A percentile compares a stretch with the other conserved stretches of the same genome.
Evolutionary conservation across 1,140 invertebrate genomes (phyloP).

Genomic region (Hycleus phaleratus): DNA sequence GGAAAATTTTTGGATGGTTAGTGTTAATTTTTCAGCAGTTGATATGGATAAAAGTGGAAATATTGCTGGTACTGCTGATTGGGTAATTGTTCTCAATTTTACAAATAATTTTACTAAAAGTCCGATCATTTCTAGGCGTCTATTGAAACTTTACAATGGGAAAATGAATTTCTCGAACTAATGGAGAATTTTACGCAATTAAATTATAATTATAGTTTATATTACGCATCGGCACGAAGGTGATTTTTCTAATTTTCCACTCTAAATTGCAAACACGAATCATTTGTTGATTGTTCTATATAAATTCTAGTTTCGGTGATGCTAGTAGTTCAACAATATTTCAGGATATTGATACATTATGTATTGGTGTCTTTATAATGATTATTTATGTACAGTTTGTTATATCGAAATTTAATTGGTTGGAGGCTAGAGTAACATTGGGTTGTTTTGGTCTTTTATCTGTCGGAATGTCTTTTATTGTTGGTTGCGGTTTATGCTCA

Average conservation of each 20-base stretch:
- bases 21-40: conserved; percentile 58
- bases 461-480: conserved; percentile 68
- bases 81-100: conserved; percentile 43
- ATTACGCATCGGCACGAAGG: conserved; percentile 59
- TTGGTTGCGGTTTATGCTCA: conserved; percentile 66
- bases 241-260: conserved; percentile 13
- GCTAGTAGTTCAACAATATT: conserved; percentile 59
- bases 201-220: conserved; percentile 41
- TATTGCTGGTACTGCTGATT: conserved; percentile 62
- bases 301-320: conserved; percentile 56
- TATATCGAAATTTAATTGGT: conserved; percentile 64
- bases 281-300: background rate
- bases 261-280: background rate
- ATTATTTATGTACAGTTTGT: conserved; percentile 65
- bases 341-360: conserved; percentile 63
- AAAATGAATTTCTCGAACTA: conserved; percentile 51
- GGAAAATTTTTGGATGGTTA: conserved; percentile 54
- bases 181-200: conserved; percentile 31
- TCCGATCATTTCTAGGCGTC: conserved; percentile 43
- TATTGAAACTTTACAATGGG: conserved; percentile 55
- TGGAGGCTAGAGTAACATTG: conserved; percentile 60
- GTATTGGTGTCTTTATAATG: conserved; percentile 60
- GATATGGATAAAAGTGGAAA: conserved; percentile 58
- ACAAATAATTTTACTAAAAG: background rate
- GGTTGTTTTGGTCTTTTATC: conserved; percentile 60